Evolutionary conservation across 1,140 invertebrate genomes (phyloP), one percentile per base, ranked within the genome.

Genomic region (Drosophila mauritiana): DNA sequence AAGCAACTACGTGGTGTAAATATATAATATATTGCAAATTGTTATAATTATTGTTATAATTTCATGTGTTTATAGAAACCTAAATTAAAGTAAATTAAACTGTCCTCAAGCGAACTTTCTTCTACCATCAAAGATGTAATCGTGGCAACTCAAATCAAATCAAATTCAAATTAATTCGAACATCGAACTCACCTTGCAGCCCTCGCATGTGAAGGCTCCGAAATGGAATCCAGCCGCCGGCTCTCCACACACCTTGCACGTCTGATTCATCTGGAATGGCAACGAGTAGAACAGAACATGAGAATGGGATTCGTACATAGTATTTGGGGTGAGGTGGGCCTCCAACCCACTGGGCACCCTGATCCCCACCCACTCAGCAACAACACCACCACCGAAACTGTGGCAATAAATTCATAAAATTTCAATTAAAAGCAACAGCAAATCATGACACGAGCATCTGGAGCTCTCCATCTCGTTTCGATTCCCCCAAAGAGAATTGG

Each of bases 191-290:
- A 97, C 97, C 96, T 97, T 97, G 92, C 97, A 97, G 57, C 97
- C 97, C 93, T 98, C 97, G 93, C 97, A 98, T 12, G 97, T 98
- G 88, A 97, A 97, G 43, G 97, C 97, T 39, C 97, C 97, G 91
- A 97, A 98, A 93, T 97, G 96, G 92, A 97, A 97, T 56, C 97
- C 97, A 59, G 96, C 96, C 45, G 97, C 97, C 49, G 96, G 96
- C 91, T 97, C 96, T 42, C 95, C 95, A 93, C 97, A 97, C 59
- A 97, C 97, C 93, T 95, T 95, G 93, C 96, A 97, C 92, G 94
- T 94, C 93, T 96, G 96, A 93, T 96, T 96, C 95, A 96, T 96
- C 95, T 96, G 94, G 12, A 74, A 52, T 75, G 64, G 55, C 46
- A 56, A 77, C 57, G 46, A 78, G 72, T 73, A 78, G 67, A 75